Evolutionary conservation across 2,113 vertebrate species (phyloP).

Genomic region (Brachirus orientalis): DNA sequence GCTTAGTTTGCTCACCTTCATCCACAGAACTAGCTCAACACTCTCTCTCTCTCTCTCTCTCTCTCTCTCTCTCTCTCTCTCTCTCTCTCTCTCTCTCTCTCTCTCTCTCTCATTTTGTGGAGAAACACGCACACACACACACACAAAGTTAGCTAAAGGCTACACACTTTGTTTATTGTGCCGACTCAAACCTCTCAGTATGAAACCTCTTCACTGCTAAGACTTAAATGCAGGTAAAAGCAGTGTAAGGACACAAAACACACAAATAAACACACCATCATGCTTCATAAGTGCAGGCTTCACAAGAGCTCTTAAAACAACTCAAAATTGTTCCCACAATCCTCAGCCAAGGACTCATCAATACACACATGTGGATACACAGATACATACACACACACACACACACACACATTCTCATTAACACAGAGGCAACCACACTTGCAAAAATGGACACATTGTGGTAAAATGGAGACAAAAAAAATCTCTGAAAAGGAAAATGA

Average conservation of each 20-base stretch:
- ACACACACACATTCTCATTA: constrained; percentile 52
- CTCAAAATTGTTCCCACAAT: constrained; percentile 48
- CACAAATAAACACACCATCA: constrained; percentile 16
- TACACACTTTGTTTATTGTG: constrained; percentile 47
- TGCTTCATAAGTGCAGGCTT: constrained; percentile 47
- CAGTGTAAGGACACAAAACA: constrained; percentile 42
- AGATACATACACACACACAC: constrained; percentile 33
- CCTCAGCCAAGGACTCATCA: constrained; percentile 69
- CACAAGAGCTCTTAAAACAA: constrained; percentile 57
- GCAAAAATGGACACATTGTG: constrained; percentile 66
- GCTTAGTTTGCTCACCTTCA: constrained; percentile 53
- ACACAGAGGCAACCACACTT: constrained; percentile 64
- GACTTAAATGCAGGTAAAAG: constrained; percentile 44
- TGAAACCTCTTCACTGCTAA: constrained; percentile 62
- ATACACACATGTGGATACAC: constrained; percentile 10
- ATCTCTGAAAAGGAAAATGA: constrained; percentile 60
- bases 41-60: no score
- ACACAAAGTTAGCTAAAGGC: constrained; percentile 17
- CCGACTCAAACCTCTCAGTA: constrained; percentile 61
- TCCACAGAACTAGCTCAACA: constrained; percentile 52
- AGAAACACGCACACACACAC: constrained; percentile 22
- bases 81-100: no score
- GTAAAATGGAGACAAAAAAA: constrained; percentile 60
- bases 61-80: no score
- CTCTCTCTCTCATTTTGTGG: constrained; percentile 44